Base-by-base conservation (phyloP, 2,888 invertebrate genomes). In the Leptinotarsa rubiginosa region DNA sequence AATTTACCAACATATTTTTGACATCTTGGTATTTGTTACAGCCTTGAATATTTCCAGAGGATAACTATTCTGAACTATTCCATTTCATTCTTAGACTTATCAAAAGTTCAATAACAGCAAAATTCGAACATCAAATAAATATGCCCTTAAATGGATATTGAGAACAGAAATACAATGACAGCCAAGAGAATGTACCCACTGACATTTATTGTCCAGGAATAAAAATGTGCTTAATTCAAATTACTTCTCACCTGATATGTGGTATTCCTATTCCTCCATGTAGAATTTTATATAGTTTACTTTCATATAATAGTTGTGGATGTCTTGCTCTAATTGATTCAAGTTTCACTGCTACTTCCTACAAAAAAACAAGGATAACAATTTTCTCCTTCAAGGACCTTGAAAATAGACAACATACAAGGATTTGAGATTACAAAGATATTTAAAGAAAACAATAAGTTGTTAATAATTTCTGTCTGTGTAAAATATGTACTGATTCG, bases 331-430 rank as follows among this genome's bases (percentile, higher is more conserved):
- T 95, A 83, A 96, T 92, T 85, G 95, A 96, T 92, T 99, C 99
- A 89, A 99, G 92, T 91, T 99, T 99, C 81, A 99, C 97, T 84
- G 99, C 99, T 84, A 99, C 99, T 92, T 99, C 99, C 94, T 98
- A 89, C 69, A 87, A 88, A 83, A 79, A 80, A 75, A 75, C 79
- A 69, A 62, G 31, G 62, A 62, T 62, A 62, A 80, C 77, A 73
- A 70, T 54, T n/a, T n/a, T 31, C 52, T 67, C 50, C 50, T 52
- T 22, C 52, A 67, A 31, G 52, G 52, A 52, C 67, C 50, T 52
- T 67, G 15, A 22, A 67, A 50, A 50, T 52, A 25, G n/a, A 50
- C 49, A 50, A 67, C 16, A 49, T 65, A 5, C 50, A 15, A 65
- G 20, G 16, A 67, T 67, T 67, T 62, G n/a, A 62, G n/a, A 62